phyloP scores from a whole-genome alignment of 2,888 invertebrate genomes.

The Tupiocoris notatus region DNA sequence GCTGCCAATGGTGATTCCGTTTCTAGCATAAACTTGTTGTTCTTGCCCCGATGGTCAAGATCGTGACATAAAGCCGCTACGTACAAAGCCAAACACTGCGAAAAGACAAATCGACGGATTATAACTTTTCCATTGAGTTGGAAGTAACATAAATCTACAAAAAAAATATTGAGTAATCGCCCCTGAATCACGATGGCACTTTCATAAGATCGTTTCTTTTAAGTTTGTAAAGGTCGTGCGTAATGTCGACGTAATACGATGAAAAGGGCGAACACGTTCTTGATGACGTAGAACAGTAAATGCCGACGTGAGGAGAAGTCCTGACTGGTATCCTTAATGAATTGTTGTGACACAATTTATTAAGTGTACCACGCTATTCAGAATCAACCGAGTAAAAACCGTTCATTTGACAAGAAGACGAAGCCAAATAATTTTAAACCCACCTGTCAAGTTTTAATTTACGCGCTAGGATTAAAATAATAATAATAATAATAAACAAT shows the following conservation, averaged over 20 bases:
- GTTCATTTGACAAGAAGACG: too few relatives aligned
- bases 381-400: too few relatives aligned
- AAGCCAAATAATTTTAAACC: too few relatives aligned
- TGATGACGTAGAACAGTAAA: neutral
- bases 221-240: neutral
- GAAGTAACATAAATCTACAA: too few relatives aligned
- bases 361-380: too few relatives aligned
- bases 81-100: constrained; percentile 68
- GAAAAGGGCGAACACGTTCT: neutral
- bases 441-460: too few relatives aligned
- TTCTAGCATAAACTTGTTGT: constrained; percentile 82
- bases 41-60: constrained; percentile 81
- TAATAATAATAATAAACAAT: too few relatives aligned
- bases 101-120: neutral
- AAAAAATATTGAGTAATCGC: neutral
- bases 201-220: neutral
- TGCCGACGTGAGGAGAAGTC: neutral
- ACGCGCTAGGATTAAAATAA: too few relatives aligned
- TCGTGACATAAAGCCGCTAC: constrained; percentile 83
- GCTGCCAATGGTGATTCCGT: constrained; percentile 78
- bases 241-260: neutral
- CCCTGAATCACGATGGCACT: too few relatives aligned
- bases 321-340: neutral
- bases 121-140: neutral
- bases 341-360: too few relatives aligned